Conservation (phyloP, 2,113 vertebrate genomes). For the Hippocampus zosterae region DNA sequence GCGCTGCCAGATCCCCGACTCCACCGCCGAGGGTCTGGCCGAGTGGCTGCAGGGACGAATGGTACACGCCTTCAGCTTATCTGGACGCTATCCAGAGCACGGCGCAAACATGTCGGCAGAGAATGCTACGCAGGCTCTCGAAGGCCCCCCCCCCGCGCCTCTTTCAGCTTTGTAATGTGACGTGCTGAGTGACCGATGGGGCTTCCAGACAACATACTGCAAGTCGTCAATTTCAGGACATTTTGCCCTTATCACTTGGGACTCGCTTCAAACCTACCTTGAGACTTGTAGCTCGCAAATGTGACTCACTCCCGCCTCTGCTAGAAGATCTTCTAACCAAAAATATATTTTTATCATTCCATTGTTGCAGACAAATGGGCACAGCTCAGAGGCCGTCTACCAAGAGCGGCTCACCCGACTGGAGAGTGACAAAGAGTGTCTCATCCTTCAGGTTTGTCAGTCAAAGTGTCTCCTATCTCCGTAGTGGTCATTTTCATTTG, state of each 20-base stretch:
- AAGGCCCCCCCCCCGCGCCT: no score
- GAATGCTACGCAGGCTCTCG: not conserved
- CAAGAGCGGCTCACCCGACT: slow-evolving; percentile 88
- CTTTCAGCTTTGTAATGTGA: slow-evolving; percentile 11
- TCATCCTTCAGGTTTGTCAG: slow-evolving; percentile 87
- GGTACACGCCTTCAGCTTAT: slow-evolving; percentile 59
- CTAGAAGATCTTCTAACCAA: not conserved
- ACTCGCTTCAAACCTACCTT: not conserved
- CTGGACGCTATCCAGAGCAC: not conserved
- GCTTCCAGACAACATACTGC: slow-evolving; percentile 25
- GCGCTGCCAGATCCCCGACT: slow-evolving; percentile 87
- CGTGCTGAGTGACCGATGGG: slow-evolving; percentile 31
- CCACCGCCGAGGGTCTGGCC: slow-evolving; percentile 79
- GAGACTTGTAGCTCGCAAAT: no score
- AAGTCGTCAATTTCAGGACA: no score
- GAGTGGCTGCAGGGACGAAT: slow-evolving; percentile 90
- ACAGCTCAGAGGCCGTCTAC: slow-evolving; percentile 79
- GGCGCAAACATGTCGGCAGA: not conserved
- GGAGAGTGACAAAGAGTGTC: slow-evolving; percentile 96
- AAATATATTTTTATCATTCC: slow-evolving; percentile 2
- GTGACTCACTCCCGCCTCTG: no score
- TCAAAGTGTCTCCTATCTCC: not conserved
- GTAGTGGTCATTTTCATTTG: not conserved
- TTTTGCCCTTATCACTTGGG: not conserved
- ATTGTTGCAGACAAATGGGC: slow-evolving; percentile 83